These are phyloP conservation scores for Pseudopipra pipra DNA, from an alignment of 2,113 vertebrate genomes.

Conservation along the genomic window DNA sequence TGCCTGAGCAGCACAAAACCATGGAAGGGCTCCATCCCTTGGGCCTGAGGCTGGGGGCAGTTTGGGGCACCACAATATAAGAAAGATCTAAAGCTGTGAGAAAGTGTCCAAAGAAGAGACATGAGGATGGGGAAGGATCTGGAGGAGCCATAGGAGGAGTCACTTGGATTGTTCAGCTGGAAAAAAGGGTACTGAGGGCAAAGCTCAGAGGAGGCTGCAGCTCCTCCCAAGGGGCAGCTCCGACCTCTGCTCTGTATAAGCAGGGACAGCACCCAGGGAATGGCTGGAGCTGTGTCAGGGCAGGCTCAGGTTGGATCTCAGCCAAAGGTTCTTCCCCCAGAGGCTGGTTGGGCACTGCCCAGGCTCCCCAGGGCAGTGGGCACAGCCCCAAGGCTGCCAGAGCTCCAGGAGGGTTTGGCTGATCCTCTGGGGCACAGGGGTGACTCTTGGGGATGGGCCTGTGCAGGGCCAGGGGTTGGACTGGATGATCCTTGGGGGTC, in stretches of 20 bases:
- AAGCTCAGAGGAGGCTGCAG: background rate
- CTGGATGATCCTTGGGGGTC: background rate
- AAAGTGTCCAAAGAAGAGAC: too few relatives aligned
- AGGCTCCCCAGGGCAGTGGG: background rate
- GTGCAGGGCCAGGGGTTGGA: background rate
- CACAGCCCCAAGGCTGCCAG: background rate
- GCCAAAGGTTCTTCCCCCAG: background rate
- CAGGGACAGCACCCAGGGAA: background rate
- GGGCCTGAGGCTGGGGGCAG: background rate
- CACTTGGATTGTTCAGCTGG: background rate
- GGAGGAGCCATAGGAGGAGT: background rate
- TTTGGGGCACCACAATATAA: too few relatives aligned
- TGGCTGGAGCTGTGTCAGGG: background rate
- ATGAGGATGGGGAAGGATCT: too few relatives aligned
- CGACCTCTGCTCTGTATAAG: background rate
- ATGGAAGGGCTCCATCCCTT: background rate
- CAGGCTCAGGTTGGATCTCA: background rate
- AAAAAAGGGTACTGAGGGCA: background rate
- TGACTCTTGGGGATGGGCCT: too few relatives aligned
- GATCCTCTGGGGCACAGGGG: background rate
- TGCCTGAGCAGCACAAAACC: background rate
- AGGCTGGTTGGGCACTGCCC: background rate
- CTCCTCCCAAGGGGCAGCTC: background rate
- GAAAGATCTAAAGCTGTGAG: too few relatives aligned
- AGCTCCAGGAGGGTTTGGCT: background rate